These are phyloP conservation scores for Argya squamiceps DNA, from an alignment of 2,797 vertebrate genomes.

Conservation along the genomic window DNA sequence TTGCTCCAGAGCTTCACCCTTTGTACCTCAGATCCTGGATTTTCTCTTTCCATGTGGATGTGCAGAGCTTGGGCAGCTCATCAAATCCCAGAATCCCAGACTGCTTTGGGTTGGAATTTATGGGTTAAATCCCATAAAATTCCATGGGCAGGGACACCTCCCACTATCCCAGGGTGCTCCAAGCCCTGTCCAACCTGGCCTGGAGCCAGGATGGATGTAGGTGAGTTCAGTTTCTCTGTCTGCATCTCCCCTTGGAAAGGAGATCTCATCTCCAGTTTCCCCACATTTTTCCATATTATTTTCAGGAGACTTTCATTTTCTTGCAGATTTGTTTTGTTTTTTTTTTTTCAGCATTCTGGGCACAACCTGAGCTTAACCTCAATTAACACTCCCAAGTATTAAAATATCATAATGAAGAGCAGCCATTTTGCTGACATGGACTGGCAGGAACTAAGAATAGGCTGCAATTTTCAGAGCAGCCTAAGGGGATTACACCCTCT, in stretches of 20 bases:
- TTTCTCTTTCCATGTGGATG: accelerated
- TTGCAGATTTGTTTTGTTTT: background rate
- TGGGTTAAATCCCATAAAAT: background rate
- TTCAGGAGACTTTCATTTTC: background rate
- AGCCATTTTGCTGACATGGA: constrained; percentile 2
- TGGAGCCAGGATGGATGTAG: accelerated
- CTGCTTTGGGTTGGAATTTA: background rate
- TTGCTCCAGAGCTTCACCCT: background rate
- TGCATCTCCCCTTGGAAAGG: background rate
- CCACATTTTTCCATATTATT: background rate
- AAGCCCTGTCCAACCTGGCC: background rate
- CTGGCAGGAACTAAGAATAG: constrained; percentile 29
- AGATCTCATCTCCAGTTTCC: background rate
- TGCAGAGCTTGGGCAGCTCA: background rate
- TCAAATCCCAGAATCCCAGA: background rate
- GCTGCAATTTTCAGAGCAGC: constrained; percentile 28
- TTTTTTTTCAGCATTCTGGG: background rate
- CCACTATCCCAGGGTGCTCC: background rate
- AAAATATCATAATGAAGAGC: constrained; percentile 2
- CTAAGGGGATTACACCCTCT: constrained; percentile 1
- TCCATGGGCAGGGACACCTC: background rate
- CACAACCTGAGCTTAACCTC: constrained; percentile 34
- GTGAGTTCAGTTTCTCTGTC: too few species aligned
- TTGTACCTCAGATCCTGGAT: accelerated
- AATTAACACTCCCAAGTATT: constrained; percentile 36